A percentile compares a stretch with the other conserved stretches of the same genome.
Conservation (phyloP, 53 echinoderm and acorn worm species). For the Antedon mediterranea region DNA sequence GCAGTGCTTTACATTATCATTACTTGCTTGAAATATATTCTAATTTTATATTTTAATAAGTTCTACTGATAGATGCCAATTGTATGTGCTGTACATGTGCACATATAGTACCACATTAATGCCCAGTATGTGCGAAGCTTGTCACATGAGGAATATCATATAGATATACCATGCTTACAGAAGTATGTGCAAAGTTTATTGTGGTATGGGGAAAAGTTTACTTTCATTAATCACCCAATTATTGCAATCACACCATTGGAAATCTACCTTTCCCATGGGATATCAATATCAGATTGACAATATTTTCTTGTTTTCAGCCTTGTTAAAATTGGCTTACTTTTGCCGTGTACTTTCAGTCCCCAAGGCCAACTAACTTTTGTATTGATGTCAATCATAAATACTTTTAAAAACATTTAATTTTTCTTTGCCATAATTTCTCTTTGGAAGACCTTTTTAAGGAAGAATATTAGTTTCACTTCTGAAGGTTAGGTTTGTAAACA, state of each 20-base stretch:
- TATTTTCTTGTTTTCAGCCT: neutral
- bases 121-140: too few relatives aligned
- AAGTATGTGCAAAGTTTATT: neutral
- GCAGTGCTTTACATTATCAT: too few relatives aligned
- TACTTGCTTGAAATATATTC: too few relatives aligned
- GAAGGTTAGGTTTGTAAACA: neutral
- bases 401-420: neutral
- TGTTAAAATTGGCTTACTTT: neutral
- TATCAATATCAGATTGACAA: neutral
- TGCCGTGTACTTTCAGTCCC: neutral
- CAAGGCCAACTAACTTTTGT: neutral
- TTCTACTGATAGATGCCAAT: too few relatives aligned
- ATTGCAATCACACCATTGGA: neutral
- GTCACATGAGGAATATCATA: too few relatives aligned
- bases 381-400: neutral
- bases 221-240: neutral
- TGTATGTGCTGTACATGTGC: too few relatives aligned
- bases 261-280: neutral
- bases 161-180: too few relatives aligned
- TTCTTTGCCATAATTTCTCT: neutral
- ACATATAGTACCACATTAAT: too few relatives aligned
- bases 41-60: too few relatives aligned
- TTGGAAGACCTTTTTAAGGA: neutral
- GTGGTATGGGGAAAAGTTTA: neutral
- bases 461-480: neutral